Evolutionary conservation across 2,888 invertebrate species (phyloP).

Genomic region (Sericinus montela): DNA sequence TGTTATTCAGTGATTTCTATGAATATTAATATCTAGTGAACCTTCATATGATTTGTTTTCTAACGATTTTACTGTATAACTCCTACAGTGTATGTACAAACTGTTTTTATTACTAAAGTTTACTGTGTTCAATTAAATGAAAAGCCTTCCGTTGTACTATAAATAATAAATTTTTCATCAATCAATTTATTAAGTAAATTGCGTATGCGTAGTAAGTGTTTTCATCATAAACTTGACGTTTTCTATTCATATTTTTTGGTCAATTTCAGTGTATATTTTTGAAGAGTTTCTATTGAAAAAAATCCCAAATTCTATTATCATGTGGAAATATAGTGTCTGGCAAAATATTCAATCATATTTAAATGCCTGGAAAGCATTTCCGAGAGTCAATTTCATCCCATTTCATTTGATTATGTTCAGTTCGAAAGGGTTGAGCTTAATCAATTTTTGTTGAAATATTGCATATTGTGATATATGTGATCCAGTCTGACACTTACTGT

Average conservation of each 20-base stretch:
- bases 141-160: constrained; percentile 41
- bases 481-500: constrained; percentile 39
- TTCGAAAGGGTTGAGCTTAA: constrained; percentile 54
- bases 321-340: background rate
- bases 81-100: too few species aligned
- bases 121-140: constrained; percentile 44
- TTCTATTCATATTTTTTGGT: constrained; percentile 4
- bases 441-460: constrained; percentile 59
- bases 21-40: too few species aligned
- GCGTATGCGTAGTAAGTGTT: constrained; percentile 22
- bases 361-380: constrained; percentile 33
- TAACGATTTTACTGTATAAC: too few species aligned
- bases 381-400: constrained; percentile 44
- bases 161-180: constrained; percentile 39
- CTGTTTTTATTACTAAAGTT: constrained; percentile 16
- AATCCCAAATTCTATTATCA: too few species aligned
- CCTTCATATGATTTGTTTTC: too few species aligned
- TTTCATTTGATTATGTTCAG: constrained; percentile 55
- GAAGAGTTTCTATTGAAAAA: too few species aligned
- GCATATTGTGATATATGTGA: constrained; percentile 35
- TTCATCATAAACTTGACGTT: constrained; percentile 20
- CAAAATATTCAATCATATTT: constrained; percentile 22
- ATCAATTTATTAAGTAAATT: constrained; percentile 39
- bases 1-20: too few species aligned
- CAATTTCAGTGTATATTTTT: too few species aligned